phyloP scores from a whole-genome alignment of 2,113 vertebrate genomes.

The Pipra filicauda region DNA sequence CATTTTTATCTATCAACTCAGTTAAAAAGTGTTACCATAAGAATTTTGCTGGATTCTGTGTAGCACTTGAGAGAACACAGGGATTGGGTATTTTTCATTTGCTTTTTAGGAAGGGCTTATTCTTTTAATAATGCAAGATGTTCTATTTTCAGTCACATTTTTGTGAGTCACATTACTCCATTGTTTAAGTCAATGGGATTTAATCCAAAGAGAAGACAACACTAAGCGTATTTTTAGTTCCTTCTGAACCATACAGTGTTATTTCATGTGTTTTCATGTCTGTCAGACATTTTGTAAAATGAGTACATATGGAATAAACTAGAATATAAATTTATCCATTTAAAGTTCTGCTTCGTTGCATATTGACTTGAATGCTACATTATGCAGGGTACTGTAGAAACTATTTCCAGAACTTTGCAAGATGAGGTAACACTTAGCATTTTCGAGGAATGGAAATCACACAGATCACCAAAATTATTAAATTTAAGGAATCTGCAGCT shows the following conservation, averaged over 20 bases:
- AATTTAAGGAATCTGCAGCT: not conserved
- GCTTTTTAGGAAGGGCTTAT: not conserved
- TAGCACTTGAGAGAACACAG: not conserved
- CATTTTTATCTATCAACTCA: not conserved
- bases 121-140: not conserved
- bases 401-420: not conserved
- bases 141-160: conserved; percentile 7
- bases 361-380: not conserved
- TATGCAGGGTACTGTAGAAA: not conserved
- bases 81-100: not conserved
- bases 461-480: not conserved
- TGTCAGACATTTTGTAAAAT: not conserved
- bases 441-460: not conserved
- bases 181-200: not conserved
- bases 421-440: not conserved
- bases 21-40: not conserved
- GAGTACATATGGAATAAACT: not conserved
- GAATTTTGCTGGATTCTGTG: not conserved
- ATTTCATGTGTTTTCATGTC: not conserved
- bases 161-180: not conserved
- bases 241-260: not conserved
- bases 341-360: not conserved
- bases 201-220: not conserved
- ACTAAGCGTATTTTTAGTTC: not conserved
- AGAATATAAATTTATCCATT: not conserved